Evolutionary conservation across 2,797 vertebrate genomes (phyloP).

Genomic region (Pseudomugil tenellus): DNA sequence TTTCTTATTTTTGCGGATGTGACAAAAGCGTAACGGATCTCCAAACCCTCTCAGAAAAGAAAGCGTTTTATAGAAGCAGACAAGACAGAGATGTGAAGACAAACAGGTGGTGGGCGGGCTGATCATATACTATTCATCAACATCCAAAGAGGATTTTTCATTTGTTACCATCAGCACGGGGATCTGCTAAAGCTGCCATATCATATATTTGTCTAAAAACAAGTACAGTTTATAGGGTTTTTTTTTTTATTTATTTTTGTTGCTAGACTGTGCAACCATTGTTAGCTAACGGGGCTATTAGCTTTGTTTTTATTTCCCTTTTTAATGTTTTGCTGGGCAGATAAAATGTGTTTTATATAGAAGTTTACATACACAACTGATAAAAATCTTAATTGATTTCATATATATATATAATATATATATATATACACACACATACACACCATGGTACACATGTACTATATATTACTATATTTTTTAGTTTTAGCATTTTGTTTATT

Average conservation of each 20-base stretch:
- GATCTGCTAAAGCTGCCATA: not conserved
- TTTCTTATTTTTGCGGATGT: not conserved
- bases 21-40: not conserved
- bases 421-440: too few relatives aligned
- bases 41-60: not conserved
- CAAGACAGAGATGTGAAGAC: slow-evolving; percentile 17
- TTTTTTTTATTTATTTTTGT: not conserved
- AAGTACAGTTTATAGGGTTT: not conserved
- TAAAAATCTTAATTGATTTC: too few relatives aligned
- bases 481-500: not conserved
- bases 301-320: not conserved
- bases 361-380: too few relatives aligned
- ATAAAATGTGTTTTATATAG: too few relatives aligned
- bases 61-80: not conserved
- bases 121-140: slow-evolving; percentile 40
- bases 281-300: not conserved
- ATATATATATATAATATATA: too few relatives aligned
- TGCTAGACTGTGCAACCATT: not conserved
- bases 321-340: not conserved
- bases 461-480: not conserved
- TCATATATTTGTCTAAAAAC: not conserved
- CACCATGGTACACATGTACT: too few relatives aligned
- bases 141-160: slow-evolving; percentile 40
- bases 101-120: slow-evolving; percentile 8
- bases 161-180: slow-evolving; percentile 35